Base-by-base conservation (phyloP, 2,113 vertebrate species). In the Hippocampus comes region DNA sequence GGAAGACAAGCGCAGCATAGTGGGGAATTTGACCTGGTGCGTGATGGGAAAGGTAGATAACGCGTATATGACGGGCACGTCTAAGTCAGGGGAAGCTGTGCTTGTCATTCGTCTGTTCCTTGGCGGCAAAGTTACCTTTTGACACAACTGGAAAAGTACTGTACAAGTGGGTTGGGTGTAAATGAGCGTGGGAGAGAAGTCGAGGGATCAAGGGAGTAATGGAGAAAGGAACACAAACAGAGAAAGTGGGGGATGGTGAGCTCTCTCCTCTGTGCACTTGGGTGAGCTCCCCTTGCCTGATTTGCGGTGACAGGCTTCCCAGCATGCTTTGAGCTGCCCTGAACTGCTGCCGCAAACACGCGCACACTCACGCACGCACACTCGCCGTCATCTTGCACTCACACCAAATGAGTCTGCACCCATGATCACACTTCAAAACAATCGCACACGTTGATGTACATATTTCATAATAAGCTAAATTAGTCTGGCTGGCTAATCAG, bases 301-400 rank as follows among this genome's bases (percentile, higher is more conserved):
- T 91, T 86, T 88, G 88, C 87, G 86, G 87, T 92, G 91, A 92
- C 91, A 92, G 89, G 84, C 86, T 87, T 90, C 88, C 90, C 89
- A 89, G 88, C 91, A 90, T 92, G 89, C 89, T 92, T 91, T 91
- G 89, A 89, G 86, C 85, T 87, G 89, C 85, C 84, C 88, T 89
- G 84, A 91, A 90, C 87, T 91, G 89, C 89, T 89, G 89, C 88
- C 76, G 86, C 86, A 91, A 88, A 90, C 79, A 86, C 69, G 73
- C 80, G 82, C 87, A 57, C 75, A 60, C 73, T 65, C 84, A 72
- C 43, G 65, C 80, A 78, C 86, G 38, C 43, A 66, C 64, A 46
- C 42, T 66, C 41, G 43, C 43, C 9, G n/a, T 66, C 64, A 48
- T 80, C 84, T 77, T 80, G 84, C 84, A 87, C 79, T 84, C 27